phyloP scores from a whole-genome alignment of 2,113 vertebrate species.

The Acrocephalus arundinaceus region DNA sequence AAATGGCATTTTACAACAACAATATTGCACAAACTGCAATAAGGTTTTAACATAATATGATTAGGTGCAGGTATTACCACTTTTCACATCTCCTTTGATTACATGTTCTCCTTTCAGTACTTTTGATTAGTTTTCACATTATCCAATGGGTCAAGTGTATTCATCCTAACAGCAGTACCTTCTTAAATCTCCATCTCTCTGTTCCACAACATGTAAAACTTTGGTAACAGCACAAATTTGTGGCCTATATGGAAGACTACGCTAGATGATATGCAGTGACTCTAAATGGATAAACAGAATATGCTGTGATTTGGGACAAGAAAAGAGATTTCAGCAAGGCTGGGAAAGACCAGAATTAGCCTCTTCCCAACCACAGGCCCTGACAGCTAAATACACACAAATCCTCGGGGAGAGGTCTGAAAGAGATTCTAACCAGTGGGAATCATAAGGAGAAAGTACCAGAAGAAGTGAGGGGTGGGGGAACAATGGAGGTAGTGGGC shows the following conservation, averaged over 20 bases:
- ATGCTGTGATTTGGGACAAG: not conserved
- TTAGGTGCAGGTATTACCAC: not conserved
- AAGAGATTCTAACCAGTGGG: not conserved
- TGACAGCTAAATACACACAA: not conserved
- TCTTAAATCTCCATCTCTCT: not conserved
- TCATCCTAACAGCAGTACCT: not conserved
- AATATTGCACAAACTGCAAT: not conserved
- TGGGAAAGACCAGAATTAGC: not conserved
- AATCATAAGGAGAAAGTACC: not conserved
- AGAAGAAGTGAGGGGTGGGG: accelerated
- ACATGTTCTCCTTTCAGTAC: not conserved
- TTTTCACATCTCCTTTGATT: not conserved
- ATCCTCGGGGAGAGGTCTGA: not conserved
- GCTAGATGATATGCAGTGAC: not conserved
- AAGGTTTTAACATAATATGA: not conserved
- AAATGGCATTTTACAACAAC: not conserved
- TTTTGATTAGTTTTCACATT: not conserved
- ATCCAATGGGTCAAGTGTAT: not conserved
- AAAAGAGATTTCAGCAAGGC: not conserved
- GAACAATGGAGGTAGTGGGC: accelerated
- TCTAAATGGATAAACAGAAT: not conserved
- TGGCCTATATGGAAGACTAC: not conserved
- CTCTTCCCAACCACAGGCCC: not conserved
- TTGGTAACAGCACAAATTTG: not conserved
- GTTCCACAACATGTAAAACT: not conserved